Base-by-base conservation (phyloP, 2,888 invertebrate genomes). In the Ptilodon capucinus region DNA sequence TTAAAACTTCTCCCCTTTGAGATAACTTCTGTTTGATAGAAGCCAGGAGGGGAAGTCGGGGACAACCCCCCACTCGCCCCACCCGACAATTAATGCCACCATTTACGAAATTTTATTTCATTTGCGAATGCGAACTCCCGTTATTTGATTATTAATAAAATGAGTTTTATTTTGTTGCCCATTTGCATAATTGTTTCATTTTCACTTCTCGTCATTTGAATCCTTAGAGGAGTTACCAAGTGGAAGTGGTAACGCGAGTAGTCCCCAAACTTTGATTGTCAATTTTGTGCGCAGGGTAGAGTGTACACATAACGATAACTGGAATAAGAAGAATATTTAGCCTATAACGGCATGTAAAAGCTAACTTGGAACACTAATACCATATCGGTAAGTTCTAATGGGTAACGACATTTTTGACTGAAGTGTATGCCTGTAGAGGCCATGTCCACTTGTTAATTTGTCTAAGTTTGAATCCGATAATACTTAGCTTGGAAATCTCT, bases 121-220 rank as follows among this genome's bases (percentile, higher is more conserved):
- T 82, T 81, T 74, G 75, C 78, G 71, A 84, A 82, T 81, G 79
- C 81, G 79, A 81, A 84, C 81, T 86, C 81, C 77, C 79, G 79
- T 84, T 81, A 88, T 90, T 89, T 86, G 84, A 86, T 87, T 87
- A 88, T 84, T 87, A 87, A 85, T 86, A 85, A 85, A 88, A 87
- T 84, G 84, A 86, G 82, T 88, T 87, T 86, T 88, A 89, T 88
- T 88, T 88, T 84, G 86, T 83, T 82, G 77, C 71, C 70, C 70
- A 87, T 89, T 88, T 87, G 81, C 86, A 87, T 87, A 87, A 87
- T 84, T 88, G 86, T 88, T 85, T 87, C 82, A 86, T 86, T 86
- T 86, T 84, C 84, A 79, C 81, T 85, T 72, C 38, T 76, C 74
- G 73, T 63, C 72, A 62, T 62, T 76, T 67, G 75, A n/a, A n/a